Evolutionary conservation across 2,888 invertebrate genomes (phyloP).

Genomic region (Dryocosmus kuriphilus): DNA sequence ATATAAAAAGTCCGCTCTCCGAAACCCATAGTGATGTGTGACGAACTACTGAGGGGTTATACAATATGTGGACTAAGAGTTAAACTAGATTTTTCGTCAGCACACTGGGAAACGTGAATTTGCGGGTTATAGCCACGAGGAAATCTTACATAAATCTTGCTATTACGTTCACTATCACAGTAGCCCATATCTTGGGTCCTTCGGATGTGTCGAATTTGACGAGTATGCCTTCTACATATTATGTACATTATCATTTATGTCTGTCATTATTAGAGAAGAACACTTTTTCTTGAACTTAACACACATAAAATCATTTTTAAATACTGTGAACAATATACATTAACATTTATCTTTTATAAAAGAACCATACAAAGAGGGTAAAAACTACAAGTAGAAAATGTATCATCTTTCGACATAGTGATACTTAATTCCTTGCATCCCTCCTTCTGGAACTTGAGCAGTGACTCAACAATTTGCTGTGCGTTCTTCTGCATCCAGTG

Average conservation of each 20-base stretch:
- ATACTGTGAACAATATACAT: too few species aligned
- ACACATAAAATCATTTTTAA: not conserved
- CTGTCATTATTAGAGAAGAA: not conserved
- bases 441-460: not conserved
- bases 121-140: constrained; percentile 50
- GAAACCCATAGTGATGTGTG: constrained; percentile 32
- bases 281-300: not conserved
- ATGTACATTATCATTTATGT: constrained; percentile 5
- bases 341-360: not conserved
- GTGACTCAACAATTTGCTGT: not conserved
- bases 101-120: constrained; percentile 50
- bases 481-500: not conserved
- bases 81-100: constrained; percentile 34
- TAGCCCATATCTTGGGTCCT: constrained; percentile 41
- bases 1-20: constrained; percentile 41
- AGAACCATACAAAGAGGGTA: not conserved
- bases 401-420: not conserved
- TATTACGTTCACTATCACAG: constrained; percentile 56
- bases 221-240: constrained; percentile 5
- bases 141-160: constrained; percentile 55
- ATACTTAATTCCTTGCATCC: not conserved
- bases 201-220: constrained; percentile 24
- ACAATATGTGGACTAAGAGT: constrained; percentile 48
- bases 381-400: not conserved
- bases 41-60: constrained; percentile 31